These are phyloP conservation scores for Aricia artaxerxes DNA, from an alignment of 2,888 invertebrate genomes.

Conservation along the genomic window DNA sequence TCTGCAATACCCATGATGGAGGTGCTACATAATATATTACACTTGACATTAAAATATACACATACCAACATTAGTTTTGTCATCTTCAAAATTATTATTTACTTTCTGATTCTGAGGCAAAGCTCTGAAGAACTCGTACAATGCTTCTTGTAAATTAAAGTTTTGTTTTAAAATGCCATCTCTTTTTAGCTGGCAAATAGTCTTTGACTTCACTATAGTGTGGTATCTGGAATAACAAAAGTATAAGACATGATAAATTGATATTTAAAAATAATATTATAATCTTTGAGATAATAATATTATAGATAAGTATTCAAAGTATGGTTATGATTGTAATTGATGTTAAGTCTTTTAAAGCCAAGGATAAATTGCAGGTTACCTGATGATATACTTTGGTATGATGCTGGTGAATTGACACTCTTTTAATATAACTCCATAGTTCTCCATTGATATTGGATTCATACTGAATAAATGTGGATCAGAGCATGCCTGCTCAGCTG, in stretches of 20 bases:
- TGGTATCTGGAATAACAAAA: constrained; percentile 60
- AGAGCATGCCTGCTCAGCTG: constrained; percentile 72
- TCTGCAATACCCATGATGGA: too few relatives aligned
- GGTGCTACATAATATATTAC: too few relatives aligned
- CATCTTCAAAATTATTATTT: constrained; percentile 54
- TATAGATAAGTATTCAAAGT: too few relatives aligned
- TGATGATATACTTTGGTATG: constrained; percentile 65
- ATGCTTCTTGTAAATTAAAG: constrained; percentile 55
- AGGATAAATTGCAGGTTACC: constrained; percentile 46
- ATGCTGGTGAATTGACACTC: constrained; percentile 81
- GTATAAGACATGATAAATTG: neutral
- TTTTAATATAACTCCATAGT: constrained; percentile 81
- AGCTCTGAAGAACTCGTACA: constrained; percentile 56
- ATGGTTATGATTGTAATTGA: too few relatives aligned
- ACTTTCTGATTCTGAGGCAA: constrained; percentile 58
- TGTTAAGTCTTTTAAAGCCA: too few relatives aligned
- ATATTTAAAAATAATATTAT: too few relatives aligned
- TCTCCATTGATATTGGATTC: constrained; percentile 79
- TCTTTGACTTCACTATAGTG: constrained; percentile 61
- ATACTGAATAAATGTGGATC: constrained; percentile 80
- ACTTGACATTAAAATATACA: constrained; percentile 36
- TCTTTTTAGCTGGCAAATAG: constrained; percentile 61
- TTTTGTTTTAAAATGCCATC: constrained; percentile 55
- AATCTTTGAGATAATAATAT: too few relatives aligned
- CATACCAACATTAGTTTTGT: constrained; percentile 62